Evolutionary conservation across 2,888 invertebrate genomes (phyloP).

Genomic region (Thymelicus sylvestris): DNA sequence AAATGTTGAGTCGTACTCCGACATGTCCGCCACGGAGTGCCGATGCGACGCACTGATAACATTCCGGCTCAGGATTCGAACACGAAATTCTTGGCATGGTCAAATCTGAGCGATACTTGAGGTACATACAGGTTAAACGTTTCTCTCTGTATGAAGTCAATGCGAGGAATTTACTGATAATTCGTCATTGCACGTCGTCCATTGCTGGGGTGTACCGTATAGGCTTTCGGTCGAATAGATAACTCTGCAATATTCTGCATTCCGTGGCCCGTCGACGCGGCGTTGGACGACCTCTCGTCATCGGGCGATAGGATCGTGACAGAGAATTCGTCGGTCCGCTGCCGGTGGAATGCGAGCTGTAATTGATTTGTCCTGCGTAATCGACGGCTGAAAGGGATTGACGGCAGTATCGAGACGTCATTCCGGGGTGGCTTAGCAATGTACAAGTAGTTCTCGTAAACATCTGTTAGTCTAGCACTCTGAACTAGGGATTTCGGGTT

Average conservation of each 20-base stretch:
- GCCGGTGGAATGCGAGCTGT: slow-evolving; percentile 77
- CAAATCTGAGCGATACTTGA: slow-evolving; percentile 68
- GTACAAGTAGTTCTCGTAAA: slow-evolving; percentile 30
- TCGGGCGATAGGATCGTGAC: slow-evolving; percentile 76
- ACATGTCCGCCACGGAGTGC: slow-evolving; percentile 68
- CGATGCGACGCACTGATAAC: slow-evolving; percentile 79
- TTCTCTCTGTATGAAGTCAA: slow-evolving; percentile 61
- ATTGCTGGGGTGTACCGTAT: slow-evolving; percentile 69
- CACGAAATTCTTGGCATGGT: slow-evolving; percentile 77
- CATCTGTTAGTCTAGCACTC: slow-evolving; percentile 32
- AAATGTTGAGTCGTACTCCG: slow-evolving; percentile 67
- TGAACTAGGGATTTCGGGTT: slow-evolving; percentile 16
- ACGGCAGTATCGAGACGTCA: slow-evolving; percentile 74
- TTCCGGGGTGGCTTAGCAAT: slow-evolving; percentile 44
- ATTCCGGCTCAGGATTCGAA: slow-evolving; percentile 78
- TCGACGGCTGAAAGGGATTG: slow-evolving; percentile 72
- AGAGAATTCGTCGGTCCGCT: slow-evolving; percentile 78
- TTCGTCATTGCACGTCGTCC: slow-evolving; percentile 75
- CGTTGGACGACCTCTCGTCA: slow-evolving; percentile 70
- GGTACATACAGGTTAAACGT: slow-evolving; percentile 56
- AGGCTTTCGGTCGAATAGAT: slow-evolving; percentile 56
- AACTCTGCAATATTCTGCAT: slow-evolving; percentile 67
- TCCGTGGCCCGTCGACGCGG: slow-evolving; percentile 59
- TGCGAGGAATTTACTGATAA: slow-evolving; percentile 72
- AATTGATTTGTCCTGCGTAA: slow-evolving; percentile 84